phyloP scores from a whole-genome alignment of 1,140 invertebrate genomes.

The Cyclina sinensis region DNA sequence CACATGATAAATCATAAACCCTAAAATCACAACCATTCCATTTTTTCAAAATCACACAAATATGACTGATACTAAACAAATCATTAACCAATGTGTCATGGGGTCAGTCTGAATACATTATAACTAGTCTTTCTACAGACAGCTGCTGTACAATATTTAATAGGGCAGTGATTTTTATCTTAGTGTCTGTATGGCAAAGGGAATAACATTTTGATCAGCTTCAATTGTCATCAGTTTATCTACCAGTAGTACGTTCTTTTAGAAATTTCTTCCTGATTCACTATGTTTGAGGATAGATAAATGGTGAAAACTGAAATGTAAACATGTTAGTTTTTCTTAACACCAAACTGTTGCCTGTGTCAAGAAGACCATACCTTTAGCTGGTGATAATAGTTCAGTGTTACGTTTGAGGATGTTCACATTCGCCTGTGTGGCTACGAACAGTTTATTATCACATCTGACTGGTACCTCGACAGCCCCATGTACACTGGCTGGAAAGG shows the following conservation, averaged over 20 bases:
- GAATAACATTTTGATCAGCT: no score
- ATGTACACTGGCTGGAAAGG: neutral
- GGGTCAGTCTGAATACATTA: no score
- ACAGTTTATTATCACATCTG: neutral
- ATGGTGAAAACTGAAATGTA: neutral
- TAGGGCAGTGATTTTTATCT: no score
- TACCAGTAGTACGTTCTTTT: neutral
- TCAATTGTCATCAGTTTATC: neutral
- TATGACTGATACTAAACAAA: no score
- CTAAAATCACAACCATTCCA: no score
- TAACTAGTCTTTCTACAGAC: no score
- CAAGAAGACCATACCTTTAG: neutral
- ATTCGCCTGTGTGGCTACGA: conserved; percentile 10
- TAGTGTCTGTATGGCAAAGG: no score
- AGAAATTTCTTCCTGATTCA: neutral
- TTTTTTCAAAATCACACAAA: no score
- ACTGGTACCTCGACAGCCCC: neutral
- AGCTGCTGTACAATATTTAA: no score
- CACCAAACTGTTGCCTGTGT: neutral
- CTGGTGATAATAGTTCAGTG: neutral
- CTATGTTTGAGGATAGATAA: neutral
- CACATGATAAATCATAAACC: no score
- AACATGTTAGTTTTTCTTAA: neutral
- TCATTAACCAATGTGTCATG: no score
- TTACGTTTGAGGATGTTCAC: neutral